These are phyloP conservation scores for Caenorhabditis sinica DNA, from an alignment of 2,888 invertebrate genomes.

Conservation along the genomic window DNA sequence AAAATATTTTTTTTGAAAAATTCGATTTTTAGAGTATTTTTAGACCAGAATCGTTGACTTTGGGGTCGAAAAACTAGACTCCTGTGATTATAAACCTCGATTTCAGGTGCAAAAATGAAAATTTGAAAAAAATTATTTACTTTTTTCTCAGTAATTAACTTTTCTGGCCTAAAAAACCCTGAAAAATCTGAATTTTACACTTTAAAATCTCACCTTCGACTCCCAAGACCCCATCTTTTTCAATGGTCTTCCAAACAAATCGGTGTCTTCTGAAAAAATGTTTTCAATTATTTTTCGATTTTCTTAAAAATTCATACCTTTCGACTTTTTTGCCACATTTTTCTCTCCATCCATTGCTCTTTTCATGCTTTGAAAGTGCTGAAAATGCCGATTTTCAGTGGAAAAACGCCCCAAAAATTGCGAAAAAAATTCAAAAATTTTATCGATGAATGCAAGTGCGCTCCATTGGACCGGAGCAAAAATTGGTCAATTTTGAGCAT, in stretches of 20 bases:
- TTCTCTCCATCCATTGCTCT: conserved; percentile 30
- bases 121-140: background rate
- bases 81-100: background rate
- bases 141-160: background rate
- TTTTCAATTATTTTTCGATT: background rate
- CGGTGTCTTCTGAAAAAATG: conserved; percentile 34
- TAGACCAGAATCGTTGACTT: background rate
- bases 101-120: background rate
- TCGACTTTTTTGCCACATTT: conserved; percentile 43
- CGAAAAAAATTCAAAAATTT: conserved; percentile 7
- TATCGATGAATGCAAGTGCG: conserved; percentile 6
- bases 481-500: background rate
- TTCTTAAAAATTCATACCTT: conserved; percentile 21
- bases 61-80: background rate
- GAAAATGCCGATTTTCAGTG: background rate
- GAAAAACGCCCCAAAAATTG: background rate
- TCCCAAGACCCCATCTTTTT: conserved; percentile 57
- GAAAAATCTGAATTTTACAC: background rate
- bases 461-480: conserved; percentile 7
- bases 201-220: conserved; percentile 21
- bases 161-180: background rate
- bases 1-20: background rate
- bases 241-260: conserved; percentile 63
- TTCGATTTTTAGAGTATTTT: background rate
- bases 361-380: conserved; percentile 40